Evolutionary conservation across 2,113 vertebrate genomes (phyloP), one percentile per base, ranked within the genome.

Genomic region (Syngnathus typhle): DNA sequence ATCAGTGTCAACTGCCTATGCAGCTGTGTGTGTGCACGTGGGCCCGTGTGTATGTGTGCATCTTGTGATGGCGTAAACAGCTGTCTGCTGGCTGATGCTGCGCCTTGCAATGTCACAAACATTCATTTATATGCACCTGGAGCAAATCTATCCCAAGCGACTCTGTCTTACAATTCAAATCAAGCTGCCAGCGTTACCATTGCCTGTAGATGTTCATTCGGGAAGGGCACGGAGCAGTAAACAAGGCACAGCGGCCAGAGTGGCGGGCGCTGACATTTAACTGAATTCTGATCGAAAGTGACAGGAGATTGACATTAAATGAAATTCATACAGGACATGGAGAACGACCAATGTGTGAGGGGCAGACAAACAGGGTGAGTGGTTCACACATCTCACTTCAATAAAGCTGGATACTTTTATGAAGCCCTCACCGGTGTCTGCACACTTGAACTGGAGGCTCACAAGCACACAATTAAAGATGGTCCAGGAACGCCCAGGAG

Each of bases 231-330:
- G 62, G 88, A 84, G 81, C 87, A 88, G 88, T 90, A 91, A 91
- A 92, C 89, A 93, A 91, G 90, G 89, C 86, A 88, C 79, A 58
- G 72, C 80, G 61, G 86, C 80, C 74, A 43, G 79, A 82, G 83
- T 82, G 71, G 72, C 77, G 78, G 71, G 72, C 77, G 78, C 81
- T 89, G 91, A 93, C 91, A 92, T 90, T 89, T 88, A 84, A 86
- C 88, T 89, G 90, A 90, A 82, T 82, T 88, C 84, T 92, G 89
- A 92, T 89, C 65, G 85, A 86, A 89, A 89, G 86, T 92, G 91
- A 93, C 91, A 91, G 86, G 88, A 90, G 91, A 92, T 85, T 93
- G 91, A 92, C 89, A 82, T 89, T 89, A 86, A 89, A 89, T 87
- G 88, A 89, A 91, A 92, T 91, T 89, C 89, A 92, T 89, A 91